Base-by-base conservation (phyloP, 2,113 vertebrate genomes). In the Willisornis vidua region DNA sequence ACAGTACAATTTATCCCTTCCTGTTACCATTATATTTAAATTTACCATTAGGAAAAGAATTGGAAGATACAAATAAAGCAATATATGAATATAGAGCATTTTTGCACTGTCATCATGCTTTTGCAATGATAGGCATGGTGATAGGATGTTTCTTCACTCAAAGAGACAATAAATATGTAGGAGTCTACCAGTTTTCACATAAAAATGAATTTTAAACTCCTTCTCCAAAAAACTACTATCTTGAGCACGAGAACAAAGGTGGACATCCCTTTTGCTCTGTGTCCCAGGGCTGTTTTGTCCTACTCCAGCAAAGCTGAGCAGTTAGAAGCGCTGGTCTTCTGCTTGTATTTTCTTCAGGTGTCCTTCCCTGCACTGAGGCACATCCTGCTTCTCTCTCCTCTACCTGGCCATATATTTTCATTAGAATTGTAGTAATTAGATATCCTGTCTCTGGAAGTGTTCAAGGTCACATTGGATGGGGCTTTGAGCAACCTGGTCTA, bases 61-160 rank as follows among this genome's bases (percentile, higher is more conserved):
- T 43, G 37, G 63, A 66, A 70, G 7, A 26, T 31, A 58, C 6
- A 41, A 80, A 73, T 46, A 72, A 91, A 90, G 22, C 6, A 54
- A 52, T 23, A 45, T 12, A 37, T 20, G 2, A 85, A 28, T 33
- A 25, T 5, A 12, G 3, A 6, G 6, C 0, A 1, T 1, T 35
- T 77, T 67, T 63, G 15, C 46, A 41, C 23, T 54, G 52, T 5
- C 35, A 41, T 17, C 7, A 19, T 14, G 37, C 12, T 80, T 52
- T 75, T 71, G 43, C 18, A 71, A 31, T 19, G 25, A 14, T 10
- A 57, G 13, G 19, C 26, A 48, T 1, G 2, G 19, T 25, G 10
- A 82, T 10, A 88, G 41, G 12, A 58, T 31, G 10, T 12, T 72
- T 67, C 61, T 55, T 89, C 19, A 41, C 3, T 26, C 15, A 25